These are phyloP conservation scores for Torymus texanus DNA, from an alignment of 2,888 invertebrate species.

Conservation along the genomic window DNA sequence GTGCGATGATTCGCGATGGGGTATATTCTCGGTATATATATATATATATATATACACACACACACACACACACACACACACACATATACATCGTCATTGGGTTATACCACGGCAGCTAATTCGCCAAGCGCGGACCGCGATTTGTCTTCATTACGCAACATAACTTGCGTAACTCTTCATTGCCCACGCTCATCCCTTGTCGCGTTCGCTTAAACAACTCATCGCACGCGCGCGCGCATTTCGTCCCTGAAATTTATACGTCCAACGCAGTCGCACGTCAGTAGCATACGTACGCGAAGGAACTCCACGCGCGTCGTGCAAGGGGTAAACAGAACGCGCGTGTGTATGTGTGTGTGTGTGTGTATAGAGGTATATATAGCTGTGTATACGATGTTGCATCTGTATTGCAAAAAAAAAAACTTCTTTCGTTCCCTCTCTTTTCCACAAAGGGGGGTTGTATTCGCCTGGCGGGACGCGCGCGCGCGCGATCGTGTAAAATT, in stretches of 20 bases:
- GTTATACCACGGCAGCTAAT: too few species aligned
- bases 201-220: conserved; percentile 12
- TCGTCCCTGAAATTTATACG: neutral
- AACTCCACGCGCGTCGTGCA: neutral
- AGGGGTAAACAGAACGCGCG: neutral
- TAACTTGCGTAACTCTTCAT: conserved; percentile 42
- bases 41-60: neutral
- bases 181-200: conserved; percentile 11
- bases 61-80: too few species aligned
- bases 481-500: too few species aligned
- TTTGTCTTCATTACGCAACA: conserved; percentile 33
- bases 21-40: neutral
- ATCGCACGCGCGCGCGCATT: neutral
- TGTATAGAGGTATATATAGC: neutral
- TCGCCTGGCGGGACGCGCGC: too few species aligned
- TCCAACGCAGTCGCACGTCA: neutral
- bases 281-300: neutral
- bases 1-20: too few species aligned
- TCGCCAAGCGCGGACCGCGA: neutral
- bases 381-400: too few species aligned
- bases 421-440: too few species aligned
- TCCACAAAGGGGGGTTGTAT: too few species aligned
- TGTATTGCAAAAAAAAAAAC: too few species aligned
- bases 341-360: neutral
- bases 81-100: neutral